Base-by-base conservation (phyloP, 2,797 vertebrate species). In the Gadopsis bispinosus region DNA sequence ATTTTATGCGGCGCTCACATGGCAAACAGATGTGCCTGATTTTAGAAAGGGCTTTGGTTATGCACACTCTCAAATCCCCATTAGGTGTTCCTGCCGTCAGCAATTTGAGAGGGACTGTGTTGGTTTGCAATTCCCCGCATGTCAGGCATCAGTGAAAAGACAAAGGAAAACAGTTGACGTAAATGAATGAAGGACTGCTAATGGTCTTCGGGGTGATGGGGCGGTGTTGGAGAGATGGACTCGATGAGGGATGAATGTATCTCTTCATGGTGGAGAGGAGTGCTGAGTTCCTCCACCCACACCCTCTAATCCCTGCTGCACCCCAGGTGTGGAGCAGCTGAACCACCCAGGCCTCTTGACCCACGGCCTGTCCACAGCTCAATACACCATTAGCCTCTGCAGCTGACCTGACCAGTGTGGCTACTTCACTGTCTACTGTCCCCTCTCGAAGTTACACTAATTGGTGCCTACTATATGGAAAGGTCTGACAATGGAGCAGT, bases 311-410 rank as follows among this genome's bases (percentile, higher is more conserved):
- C 69, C 48, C 61, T 20, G 1, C 26, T 7, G 50, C 88, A 77
- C 47, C 92, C 81, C 95, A 95, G 94, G 93, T 95, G 95, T 86
- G 78, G 64, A 81, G 74, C 93, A 95, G 94, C 94, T 96, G 95
- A 80, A 77, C 81, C 86, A 55, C 71, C 75, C 5, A 73, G 79
- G 83, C 84, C 87, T 84, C 83, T 81, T 95, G 94, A 95, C 94
- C 94, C 68, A 1, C 31, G 26, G 80, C 56, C 92, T 92, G 92
- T 92, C 93, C 92, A 75, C 81, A 90, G 89, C 92, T 96, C 95
- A 95, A 95, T 96, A 95, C 79, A 51, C 73, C 91, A 95, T 96
- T 94, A 95, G 79, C 85, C 88, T 83, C 69, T 63, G 69, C 77
- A 88, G 88, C 90, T 93, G 93, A 90, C 88, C 88, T 80, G 59